Percentiles rank a stretch among this genome's conserved stretches.
These are phyloP conservation scores for Nesogale talazaci DNA, from an alignment of 2,113 vertebrate species.

Conservation along the genomic window DNA sequence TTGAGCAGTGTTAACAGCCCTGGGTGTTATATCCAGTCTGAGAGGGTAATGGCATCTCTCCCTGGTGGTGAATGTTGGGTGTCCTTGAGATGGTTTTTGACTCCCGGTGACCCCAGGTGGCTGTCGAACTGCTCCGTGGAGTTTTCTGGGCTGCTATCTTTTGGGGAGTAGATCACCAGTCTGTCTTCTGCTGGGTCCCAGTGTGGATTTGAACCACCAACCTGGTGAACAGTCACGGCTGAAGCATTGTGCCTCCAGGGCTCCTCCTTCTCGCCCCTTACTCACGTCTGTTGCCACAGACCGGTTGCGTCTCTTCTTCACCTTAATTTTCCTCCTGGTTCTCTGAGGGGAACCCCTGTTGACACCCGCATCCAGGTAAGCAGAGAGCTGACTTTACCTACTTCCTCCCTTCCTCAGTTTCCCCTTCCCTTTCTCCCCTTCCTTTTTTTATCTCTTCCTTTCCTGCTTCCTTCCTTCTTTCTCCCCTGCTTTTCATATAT, in stretches of 20 bases:
- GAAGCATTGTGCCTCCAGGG: background rate
- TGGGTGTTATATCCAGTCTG: background rate
- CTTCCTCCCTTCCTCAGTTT: background rate
- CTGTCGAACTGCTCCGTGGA: background rate
- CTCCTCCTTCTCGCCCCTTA: background rate
- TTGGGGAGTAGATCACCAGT: background rate
- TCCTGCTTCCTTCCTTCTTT: background rate
- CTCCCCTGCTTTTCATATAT: too few relatives aligned
- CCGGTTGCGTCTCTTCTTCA: background rate
- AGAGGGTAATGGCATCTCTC: background rate
- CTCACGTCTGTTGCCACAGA: background rate
- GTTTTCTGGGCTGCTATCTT: background rate
- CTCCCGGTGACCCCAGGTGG: background rate
- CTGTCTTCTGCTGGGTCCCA: background rate
- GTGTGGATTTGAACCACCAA: background rate
- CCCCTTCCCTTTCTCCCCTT: background rate
- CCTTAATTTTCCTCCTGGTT: background rate
- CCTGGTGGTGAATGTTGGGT: background rate
- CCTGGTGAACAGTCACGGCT: background rate
- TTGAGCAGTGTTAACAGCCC: background rate
- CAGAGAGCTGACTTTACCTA: background rate
- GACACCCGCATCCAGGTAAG: background rate
- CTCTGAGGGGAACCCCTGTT: background rate
- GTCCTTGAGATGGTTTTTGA: background rate
- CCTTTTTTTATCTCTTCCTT: background rate